Percentiles rank a stretch among this genome's conserved stretches.
These are phyloP conservation scores for Drosophila seguyi DNA, from an alignment of 1,140 invertebrate species.

Conservation along the genomic window DNA sequence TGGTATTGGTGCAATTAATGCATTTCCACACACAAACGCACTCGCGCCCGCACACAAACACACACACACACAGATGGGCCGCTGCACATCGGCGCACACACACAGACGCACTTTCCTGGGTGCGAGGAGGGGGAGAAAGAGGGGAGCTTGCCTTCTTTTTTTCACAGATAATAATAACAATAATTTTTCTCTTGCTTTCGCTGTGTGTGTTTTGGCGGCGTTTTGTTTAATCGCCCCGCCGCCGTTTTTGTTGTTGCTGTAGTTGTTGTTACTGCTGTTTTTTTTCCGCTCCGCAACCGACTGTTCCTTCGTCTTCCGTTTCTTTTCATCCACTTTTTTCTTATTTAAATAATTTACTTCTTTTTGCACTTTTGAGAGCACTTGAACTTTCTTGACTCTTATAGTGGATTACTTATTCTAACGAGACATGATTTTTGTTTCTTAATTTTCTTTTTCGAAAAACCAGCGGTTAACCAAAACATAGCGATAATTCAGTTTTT, in stretches of 20 bases:
- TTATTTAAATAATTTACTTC: conserved; percentile 1
- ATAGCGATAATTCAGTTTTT: too few relatives aligned
- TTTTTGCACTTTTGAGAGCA: conserved; percentile 3
- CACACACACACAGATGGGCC: conserved; percentile 34
- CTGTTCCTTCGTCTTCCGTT: conserved; percentile 24
- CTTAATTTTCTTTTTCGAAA: background rate
- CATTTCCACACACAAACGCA: conserved; percentile 72
- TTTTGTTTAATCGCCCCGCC: conserved; percentile 56
- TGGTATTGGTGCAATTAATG: conserved; percentile 74
- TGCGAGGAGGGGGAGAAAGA: conserved; percentile 10
- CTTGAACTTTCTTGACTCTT: background rate
- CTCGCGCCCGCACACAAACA: conserved; percentile 36
- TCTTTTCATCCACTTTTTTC: conserved; percentile 5
- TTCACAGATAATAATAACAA: conserved; percentile 39
- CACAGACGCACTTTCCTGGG: conserved; percentile 17
- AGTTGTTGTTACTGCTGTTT: conserved; percentile 36
- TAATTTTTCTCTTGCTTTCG: conserved; percentile 25
- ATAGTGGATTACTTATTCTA: conserved; percentile 1
- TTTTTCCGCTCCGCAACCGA: conserved; percentile 31
- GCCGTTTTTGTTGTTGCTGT: conserved; percentile 35
- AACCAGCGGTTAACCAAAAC: background rate
- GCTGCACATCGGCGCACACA: conserved; percentile 26
- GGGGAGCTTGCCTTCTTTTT: conserved; percentile 51
- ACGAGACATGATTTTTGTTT: background rate
- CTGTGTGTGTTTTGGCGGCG: conserved; percentile 75